A percentile compares a stretch with the other conserved stretches of the same genome.
phyloP scores from a whole-genome alignment of 2,888 invertebrate genomes.

The Lordiphosa andalusiaca region DNA sequence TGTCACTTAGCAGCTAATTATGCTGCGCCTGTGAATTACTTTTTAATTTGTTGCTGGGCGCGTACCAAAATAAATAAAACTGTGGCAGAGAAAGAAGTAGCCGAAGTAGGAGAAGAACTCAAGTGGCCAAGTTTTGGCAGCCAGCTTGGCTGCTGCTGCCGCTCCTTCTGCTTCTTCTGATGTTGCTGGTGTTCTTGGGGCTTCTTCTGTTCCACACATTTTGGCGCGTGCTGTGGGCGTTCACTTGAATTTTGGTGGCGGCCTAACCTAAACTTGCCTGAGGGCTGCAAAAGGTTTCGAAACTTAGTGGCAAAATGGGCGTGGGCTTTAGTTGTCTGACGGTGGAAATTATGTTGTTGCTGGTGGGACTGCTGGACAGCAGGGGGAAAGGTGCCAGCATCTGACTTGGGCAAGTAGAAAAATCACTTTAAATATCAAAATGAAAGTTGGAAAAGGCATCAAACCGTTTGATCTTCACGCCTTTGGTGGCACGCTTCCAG shows the following conservation, averaged over 20 bases:
- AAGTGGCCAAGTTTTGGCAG: slow-evolving; percentile 62
- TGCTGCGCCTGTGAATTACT: slow-evolving; percentile 70
- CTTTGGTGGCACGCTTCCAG: slow-evolving; percentile 66
- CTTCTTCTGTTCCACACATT: slow-evolving; percentile 24
- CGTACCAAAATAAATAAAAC: slow-evolving; percentile 63
- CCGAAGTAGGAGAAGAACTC: slow-evolving; percentile 29
- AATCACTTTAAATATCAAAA: too few relatives aligned
- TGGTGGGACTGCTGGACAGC: not conserved
- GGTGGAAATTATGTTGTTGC: slow-evolving; percentile 48
- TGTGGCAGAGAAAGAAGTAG: slow-evolving; percentile 16
- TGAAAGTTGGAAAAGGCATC: too few relatives aligned
- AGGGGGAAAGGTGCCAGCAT: too few relatives aligned
- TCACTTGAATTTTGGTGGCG: slow-evolving; percentile 48
- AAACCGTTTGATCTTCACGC: slow-evolving; percentile 61
- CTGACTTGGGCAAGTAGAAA: too few relatives aligned
- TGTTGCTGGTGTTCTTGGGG: slow-evolving; percentile 15
- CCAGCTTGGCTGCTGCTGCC: slow-evolving; percentile 58
- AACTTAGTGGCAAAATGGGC: slow-evolving; percentile 55
- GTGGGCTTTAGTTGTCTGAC: slow-evolving; percentile 40
- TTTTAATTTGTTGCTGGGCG: slow-evolving; percentile 70
- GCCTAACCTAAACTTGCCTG: too few relatives aligned
- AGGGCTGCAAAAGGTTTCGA: slow-evolving; percentile 36
- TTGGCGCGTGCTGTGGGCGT: slow-evolving; percentile 69
- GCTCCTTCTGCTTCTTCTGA: too few relatives aligned
- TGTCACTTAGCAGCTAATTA: slow-evolving; percentile 78